Percentiles rank a stretch among this genome's conserved stretches.
These are phyloP conservation scores for Trilocha varians DNA, from an alignment of 2,888 invertebrate species.

Conservation along the genomic window DNA sequence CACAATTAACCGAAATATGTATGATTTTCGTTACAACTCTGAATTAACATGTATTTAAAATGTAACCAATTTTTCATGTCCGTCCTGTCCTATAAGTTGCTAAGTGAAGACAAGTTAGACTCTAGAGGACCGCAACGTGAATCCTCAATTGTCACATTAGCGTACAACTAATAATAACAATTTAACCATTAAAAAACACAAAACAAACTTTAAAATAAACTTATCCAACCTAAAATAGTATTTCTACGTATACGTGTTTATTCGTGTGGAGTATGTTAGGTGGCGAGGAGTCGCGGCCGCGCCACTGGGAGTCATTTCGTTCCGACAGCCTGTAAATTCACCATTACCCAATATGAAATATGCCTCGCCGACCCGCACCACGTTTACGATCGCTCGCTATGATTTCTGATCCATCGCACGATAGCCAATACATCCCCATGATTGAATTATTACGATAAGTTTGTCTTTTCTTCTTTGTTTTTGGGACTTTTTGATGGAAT, in stretches of 20 bases:
- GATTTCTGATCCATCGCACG: conserved; percentile 37
- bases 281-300: conserved; percentile 42
- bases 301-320: conserved; percentile 69
- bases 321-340: conserved; percentile 73
- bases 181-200: not conserved
- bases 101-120: too few species aligned
- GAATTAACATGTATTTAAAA: too few species aligned
- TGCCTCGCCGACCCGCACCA: conserved; percentile 41
- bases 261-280: conserved; percentile 18
- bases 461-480: not conserved
- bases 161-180: conserved; percentile 7
- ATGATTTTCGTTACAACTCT: too few species aligned
- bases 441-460: not conserved
- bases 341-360: conserved; percentile 74
- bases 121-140: too few species aligned
- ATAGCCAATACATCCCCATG: not conserved
- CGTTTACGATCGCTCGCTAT: conserved; percentile 46
- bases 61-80: too few species aligned
- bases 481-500: not conserved
- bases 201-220: not conserved
- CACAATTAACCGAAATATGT: too few species aligned
- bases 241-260: conserved; percentile 30
- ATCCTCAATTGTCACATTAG: too few species aligned
- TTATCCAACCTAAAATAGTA: conserved; percentile 8
- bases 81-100: too few species aligned